Conservation (phyloP, 35 echinoderm and acorn worm genomes). For the Ophiothrix spiculata region DNA sequence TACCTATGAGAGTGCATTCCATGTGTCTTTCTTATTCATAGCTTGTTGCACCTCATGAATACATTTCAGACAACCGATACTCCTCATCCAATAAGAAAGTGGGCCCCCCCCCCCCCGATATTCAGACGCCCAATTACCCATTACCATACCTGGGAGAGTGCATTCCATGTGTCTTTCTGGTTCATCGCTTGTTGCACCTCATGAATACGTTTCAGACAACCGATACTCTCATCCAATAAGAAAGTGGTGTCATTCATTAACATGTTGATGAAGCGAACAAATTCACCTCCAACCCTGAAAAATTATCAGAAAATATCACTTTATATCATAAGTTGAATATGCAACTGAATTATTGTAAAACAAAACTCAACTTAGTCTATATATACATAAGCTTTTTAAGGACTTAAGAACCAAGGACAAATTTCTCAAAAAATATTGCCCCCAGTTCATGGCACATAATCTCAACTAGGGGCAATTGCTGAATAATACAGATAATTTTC, state of each 20-base stretch:
- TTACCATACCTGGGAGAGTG: constrained; percentile 79
- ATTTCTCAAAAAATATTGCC: no score
- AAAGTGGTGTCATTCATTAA: constrained; percentile 99
- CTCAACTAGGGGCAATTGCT: no score
- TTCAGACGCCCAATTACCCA: no score
- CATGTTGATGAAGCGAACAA: constrained; percentile 99
- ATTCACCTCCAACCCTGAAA: constrained; percentile 55
- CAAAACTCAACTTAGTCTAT: no score
- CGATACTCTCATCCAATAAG: constrained; percentile 94
- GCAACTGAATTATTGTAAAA: no score
- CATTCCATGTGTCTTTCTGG: constrained; percentile 68
- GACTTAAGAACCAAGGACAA: no score
- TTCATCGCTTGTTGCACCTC: constrained; percentile 90
- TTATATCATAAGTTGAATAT: no score
- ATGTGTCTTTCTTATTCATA: constrained; percentile 74
- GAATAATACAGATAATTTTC: no score
- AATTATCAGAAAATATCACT: no score
- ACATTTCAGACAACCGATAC: constrained; percentile 87
- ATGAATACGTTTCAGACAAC: constrained; percentile 89
- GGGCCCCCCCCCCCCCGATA: no score
- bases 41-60: constrained; percentile 92
- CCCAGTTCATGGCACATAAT: no score
- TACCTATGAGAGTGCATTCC: constrained; percentile 76
- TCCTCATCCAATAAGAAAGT: constrained; percentile 97
- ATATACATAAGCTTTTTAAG: no score